These are phyloP conservation scores for Cyprinus carpio DNA, from an alignment of 2,113 vertebrate species.

Conservation along the genomic window DNA sequence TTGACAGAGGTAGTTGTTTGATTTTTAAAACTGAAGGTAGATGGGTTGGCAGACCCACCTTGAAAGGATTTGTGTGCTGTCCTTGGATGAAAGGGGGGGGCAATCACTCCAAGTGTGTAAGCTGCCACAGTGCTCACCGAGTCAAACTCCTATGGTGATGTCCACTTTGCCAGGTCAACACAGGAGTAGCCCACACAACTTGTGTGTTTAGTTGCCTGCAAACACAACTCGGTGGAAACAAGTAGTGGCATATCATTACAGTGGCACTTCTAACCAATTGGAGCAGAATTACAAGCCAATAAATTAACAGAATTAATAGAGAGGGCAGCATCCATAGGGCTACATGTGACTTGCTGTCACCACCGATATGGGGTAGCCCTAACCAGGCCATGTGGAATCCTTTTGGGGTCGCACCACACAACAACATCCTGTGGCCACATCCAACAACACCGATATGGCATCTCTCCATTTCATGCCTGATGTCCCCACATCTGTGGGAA, in stretches of 20 bases:
- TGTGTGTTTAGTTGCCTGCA: background rate
- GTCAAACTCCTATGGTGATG: background rate
- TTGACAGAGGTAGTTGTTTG: slow-evolving; percentile 26
- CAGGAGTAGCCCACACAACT: background rate
- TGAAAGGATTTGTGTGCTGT: slow-evolving; percentile 29
- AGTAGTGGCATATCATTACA: background rate
- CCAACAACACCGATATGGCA: slow-evolving; percentile 17
- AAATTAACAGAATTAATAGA: background rate
- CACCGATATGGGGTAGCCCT: background rate
- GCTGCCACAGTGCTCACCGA: slow-evolving; percentile 7
- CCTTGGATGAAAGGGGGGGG: slow-evolving; percentile 34
- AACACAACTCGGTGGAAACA: background rate
- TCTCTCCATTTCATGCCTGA: slow-evolving; percentile 45
- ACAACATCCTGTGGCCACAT: slow-evolving; percentile 40
- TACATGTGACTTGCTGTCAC: background rate
- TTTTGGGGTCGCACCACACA: slow-evolving; percentile 39
- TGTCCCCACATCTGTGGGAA: slow-evolving; percentile 45
- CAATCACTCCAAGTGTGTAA: slow-evolving; percentile 38
- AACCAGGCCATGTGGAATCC: slow-evolving; percentile 14
- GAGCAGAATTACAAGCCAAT: background rate
- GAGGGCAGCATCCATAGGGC: background rate
- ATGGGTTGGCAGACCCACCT: slow-evolving; percentile 9
- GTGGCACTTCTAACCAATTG: background rate
- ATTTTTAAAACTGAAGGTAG: slow-evolving; percentile 8
- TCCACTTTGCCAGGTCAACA: background rate